A percentile compares a stretch with the other conserved stretches of the same genome.
Conservation (phyloP, 2,888 invertebrate genomes). For the Drosophila mimica region DNA sequence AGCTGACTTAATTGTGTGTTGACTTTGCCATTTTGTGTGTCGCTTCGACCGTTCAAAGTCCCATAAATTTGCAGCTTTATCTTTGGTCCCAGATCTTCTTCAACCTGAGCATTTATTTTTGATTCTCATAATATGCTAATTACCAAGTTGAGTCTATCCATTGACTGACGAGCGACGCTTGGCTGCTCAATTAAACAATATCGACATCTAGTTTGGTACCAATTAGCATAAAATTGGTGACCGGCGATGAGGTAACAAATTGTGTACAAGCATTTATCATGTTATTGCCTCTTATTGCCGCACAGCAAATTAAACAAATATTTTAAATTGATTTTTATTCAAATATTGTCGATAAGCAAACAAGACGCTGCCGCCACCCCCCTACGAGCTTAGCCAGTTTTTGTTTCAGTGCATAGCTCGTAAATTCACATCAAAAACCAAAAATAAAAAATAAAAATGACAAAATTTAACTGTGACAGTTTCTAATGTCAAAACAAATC, state of each 20-base stretch:
- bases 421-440: constrained; percentile 47
- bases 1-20: constrained; percentile 74
- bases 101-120: constrained; percentile 62
- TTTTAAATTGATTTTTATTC: constrained; percentile 70
- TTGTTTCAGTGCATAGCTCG: constrained; percentile 37
- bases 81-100: constrained; percentile 58
- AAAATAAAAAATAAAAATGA: not conserved
- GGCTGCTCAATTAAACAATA: constrained; percentile 75
- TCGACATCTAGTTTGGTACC: constrained; percentile 76
- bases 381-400: constrained; percentile 28
- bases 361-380: constrained; percentile 13
- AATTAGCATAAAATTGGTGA: constrained; percentile 72
- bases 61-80: constrained; percentile 74
- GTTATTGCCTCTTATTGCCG: constrained; percentile 67
- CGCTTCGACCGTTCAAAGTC: constrained; percentile 58
- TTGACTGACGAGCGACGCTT: constrained; percentile 32
- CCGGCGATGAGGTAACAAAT: constrained; percentile 77
- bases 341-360: constrained; percentile 66
- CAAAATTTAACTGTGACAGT: constrained; percentile 47
- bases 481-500: constrained; percentile 71
- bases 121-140: constrained; percentile 81
- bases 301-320: constrained; percentile 40
- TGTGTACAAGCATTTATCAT: constrained; percentile 81
- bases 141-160: constrained; percentile 26
- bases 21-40: constrained; percentile 73